A percentile compares a stretch with the other conserved stretches of the same genome.
Evolutionary conservation across 2,888 invertebrate genomes (phyloP).

Genomic region (Meta bourneti): DNA sequence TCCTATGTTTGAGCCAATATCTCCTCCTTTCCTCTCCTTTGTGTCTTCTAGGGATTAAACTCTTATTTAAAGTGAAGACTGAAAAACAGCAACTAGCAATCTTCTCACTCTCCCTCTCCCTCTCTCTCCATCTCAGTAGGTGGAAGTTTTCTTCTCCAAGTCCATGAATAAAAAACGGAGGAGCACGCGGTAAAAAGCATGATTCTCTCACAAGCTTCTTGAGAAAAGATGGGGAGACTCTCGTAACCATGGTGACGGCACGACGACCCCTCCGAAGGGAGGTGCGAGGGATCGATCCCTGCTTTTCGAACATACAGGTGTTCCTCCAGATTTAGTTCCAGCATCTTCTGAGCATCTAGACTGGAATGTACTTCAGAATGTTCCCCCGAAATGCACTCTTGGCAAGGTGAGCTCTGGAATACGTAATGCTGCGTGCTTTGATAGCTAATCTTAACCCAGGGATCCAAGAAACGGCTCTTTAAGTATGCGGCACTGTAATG

Average conservation of each 20-base stretch:
- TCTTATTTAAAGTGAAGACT: not conserved
- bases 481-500: not conserved
- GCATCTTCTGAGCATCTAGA: conserved; percentile 39
- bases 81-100: not conserved
- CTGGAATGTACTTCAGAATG: conserved; percentile 24
- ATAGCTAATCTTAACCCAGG: conserved; percentile 15
- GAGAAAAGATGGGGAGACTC: conserved; percentile 52
- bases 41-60: not conserved
- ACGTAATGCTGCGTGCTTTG: conserved; percentile 29
- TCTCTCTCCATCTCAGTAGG: too few species aligned
- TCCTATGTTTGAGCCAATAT: not conserved
- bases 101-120: not conserved
- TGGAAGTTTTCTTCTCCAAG: too few species aligned
- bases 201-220: conserved; percentile 50
- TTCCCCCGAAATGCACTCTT: conserved; percentile 36
- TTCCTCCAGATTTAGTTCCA: conserved; percentile 72
- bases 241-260: conserved; percentile 58
- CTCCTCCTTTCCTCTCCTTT: not conserved
- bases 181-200: conserved; percentile 62
- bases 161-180: conserved; percentile 44
- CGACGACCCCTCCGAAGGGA: conserved; percentile 70
- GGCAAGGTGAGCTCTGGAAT: conserved; percentile 27
- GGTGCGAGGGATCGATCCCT: conserved; percentile 73
- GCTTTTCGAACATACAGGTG: conserved; percentile 44
- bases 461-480: not conserved